A percentile compares a stretch with the other conserved stretches of the same genome.
phyloP scores from a whole-genome alignment of 2,888 invertebrate genomes.

The Plusia festucae region DNA sequence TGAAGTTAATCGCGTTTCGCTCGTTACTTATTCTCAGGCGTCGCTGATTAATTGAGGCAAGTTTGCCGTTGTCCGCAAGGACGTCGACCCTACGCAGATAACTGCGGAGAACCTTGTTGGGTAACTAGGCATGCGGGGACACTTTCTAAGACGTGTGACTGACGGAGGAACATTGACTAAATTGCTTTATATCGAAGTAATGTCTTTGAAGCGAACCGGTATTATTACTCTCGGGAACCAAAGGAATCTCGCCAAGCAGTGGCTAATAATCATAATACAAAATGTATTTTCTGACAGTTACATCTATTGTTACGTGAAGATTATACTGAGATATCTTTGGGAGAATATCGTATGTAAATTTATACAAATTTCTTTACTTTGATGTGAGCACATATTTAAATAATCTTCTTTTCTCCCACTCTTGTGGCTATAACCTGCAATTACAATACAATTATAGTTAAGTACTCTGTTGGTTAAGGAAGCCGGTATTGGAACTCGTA shows the following conservation, averaged over 20 bases:
- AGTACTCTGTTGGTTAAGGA: slow-evolving; percentile 25
- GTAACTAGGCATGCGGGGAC: slow-evolving; percentile 67
- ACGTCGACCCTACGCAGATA: slow-evolving; percentile 68
- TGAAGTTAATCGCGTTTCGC: slow-evolving; percentile 56
- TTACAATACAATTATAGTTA: background rate
- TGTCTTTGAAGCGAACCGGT: slow-evolving; percentile 54
- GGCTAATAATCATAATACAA: slow-evolving; percentile 38
- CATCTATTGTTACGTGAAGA: slow-evolving; percentile 33
- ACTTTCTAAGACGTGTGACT: slow-evolving; percentile 66
- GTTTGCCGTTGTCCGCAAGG: slow-evolving; percentile 64
- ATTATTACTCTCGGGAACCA: slow-evolving; percentile 40
- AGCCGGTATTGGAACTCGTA: slow-evolving; percentile 21
- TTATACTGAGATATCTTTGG: slow-evolving; percentile 15
- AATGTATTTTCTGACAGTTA: slow-evolving; percentile 32
- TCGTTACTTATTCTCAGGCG: slow-evolving; percentile 58
- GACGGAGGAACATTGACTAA: slow-evolving; percentile 63
- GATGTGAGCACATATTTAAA: background rate
- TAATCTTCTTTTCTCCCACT: background rate
- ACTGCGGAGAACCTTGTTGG: slow-evolving; percentile 62
- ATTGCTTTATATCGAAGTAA: slow-evolving; percentile 66
- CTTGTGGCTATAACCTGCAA: background rate
- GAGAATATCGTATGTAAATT: background rate
- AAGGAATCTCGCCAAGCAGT: slow-evolving; percentile 37
- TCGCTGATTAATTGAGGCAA: slow-evolving; percentile 72
- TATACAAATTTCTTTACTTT: background rate